Evolutionary conservation across 2,797 vertebrate species (phyloP), one percentile per base, ranked within the genome.

Genomic region (Buceros bicornis): DNA sequence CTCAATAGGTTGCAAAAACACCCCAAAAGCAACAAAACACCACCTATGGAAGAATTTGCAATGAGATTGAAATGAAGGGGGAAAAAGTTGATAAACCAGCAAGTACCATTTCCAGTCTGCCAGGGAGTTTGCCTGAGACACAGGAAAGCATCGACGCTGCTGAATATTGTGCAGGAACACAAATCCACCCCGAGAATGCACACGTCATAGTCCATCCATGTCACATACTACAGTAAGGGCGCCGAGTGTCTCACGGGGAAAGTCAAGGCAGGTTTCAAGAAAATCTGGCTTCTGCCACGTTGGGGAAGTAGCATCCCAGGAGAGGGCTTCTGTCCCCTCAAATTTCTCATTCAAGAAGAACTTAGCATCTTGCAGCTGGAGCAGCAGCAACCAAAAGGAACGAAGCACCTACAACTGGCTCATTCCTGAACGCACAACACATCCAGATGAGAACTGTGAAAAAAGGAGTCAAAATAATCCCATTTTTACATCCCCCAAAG

Each of bases 11-110:
- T 61, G 35, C 17, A 35, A 3, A 13, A 42, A 16, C 6, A 9
- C 8, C 19, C 6, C 2, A 26, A 25, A 73, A 29, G 6, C 10
- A 66, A 14, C 10, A 82, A 61, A 78, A 12, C 0, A 4, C 14
- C 43, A 53, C 16, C 25, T 33, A 3, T 1, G 3, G 16, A 76
- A 3, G 26, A 51, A 69, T 64, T 47, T 29, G 11, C 26, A 73
- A 53, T 56, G 25, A 54, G 29, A 35, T 6, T 15, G 13, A 4
- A 83, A 76, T 62, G 19, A 53, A 21, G 12, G 24, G 5, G 7
- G n/a, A 37, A 35, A 7, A 61, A 40, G 10, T 9, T 1, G 0
- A 0, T 43, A 57, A 65, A 6, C 13, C 9, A 4, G 7, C 5
- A 62, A 67, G 54, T 18, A 62, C 8, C 10, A 19, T 40, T 56